Percentiles rank a stretch among this genome's conserved stretches.
phyloP scores from a whole-genome alignment of 1,140 invertebrate species.

The Ceratoteleas bidentatus region DNA sequence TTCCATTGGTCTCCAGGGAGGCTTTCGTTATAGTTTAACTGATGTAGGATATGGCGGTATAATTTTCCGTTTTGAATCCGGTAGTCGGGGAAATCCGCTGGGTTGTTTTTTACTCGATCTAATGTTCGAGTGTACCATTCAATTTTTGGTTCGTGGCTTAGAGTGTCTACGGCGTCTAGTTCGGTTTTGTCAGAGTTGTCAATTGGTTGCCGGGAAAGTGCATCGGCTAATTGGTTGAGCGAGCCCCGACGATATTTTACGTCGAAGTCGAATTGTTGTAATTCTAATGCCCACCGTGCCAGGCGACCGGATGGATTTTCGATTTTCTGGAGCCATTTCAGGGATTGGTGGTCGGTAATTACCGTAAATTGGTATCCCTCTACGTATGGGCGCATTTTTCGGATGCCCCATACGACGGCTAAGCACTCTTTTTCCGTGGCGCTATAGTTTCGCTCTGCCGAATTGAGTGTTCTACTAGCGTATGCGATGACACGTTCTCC shows the following conservation, averaged over 20 bases:
- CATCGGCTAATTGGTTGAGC: not conserved
- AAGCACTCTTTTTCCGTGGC: constrained; percentile 4
- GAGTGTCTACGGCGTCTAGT: not conserved
- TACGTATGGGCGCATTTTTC: not conserved
- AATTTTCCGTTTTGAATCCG: not conserved
- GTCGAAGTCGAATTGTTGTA: constrained; percentile 1
- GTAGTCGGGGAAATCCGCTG: not conserved
- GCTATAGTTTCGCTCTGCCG: not conserved
- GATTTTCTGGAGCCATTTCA: not conserved
- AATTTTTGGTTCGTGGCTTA: not conserved
- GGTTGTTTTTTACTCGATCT: not conserved
- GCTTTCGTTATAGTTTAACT: not conserved
- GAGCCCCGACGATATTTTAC: not conserved
- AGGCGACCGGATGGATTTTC: not conserved
- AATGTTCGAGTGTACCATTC: not conserved
- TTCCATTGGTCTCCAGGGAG: constrained; percentile 7
- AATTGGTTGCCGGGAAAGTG: not conserved
- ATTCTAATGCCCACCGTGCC: not conserved
- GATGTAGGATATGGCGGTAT: constrained; percentile 1
- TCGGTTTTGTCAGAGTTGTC: not conserved
- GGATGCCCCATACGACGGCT: constrained; percentile 1
- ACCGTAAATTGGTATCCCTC: not conserved
- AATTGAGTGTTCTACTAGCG: not conserved
- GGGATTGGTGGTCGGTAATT: not conserved
- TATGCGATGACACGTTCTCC: not conserved